Base-by-base conservation (phyloP, 2,888 invertebrate species). In the Byasa hedistus region DNA sequence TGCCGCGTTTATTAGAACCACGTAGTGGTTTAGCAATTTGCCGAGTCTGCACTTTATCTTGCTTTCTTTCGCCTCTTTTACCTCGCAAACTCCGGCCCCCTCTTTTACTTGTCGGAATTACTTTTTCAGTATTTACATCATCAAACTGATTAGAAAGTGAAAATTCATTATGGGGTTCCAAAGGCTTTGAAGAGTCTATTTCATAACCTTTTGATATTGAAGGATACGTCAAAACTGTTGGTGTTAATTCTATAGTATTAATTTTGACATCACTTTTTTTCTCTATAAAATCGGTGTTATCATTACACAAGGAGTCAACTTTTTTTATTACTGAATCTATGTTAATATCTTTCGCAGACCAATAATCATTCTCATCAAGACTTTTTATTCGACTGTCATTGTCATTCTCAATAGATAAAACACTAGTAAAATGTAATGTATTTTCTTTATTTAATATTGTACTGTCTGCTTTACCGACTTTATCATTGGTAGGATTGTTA, bases 311-410 rank as follows among this genome's bases (percentile, higher is more conserved):
- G 0, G 95, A 95, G 74, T 95, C 95, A 0, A 95, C 94, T 76
- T 95, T 95, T 83, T 96, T 96, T 69, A 96, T 96, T 2, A 96
- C 96, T 23, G 96, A 96, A 73, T 96, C 96, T 71, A 96, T 95
- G 76, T 96, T 96, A 1, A 96, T 93, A 77, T 96, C 96, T 82
- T 96, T 96, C 8, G 95, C 94, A 48, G 95, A 95, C 96, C 96
- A 96, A 73, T 94, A 95, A 80, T 95, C 95, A 75, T 93, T 94
- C 78, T 95, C 95, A 75, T 96, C 95, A 72, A 95, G 93, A 80
- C 84, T 89, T 79, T 92, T 93, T 63, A 87, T 80, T 61, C 85
- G 83, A 69, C 57, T 72, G 58, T 69, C 71, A 62, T 63, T 66
- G 69, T 73, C 68, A 64, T 64, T 66, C 67, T 69, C 66, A 68